A percentile compares a stretch with the other conserved stretches of the same genome.
These are phyloP conservation scores for Pipa parva DNA, from an alignment of 2,113 vertebrate genomes.

Conservation along the genomic window DNA sequence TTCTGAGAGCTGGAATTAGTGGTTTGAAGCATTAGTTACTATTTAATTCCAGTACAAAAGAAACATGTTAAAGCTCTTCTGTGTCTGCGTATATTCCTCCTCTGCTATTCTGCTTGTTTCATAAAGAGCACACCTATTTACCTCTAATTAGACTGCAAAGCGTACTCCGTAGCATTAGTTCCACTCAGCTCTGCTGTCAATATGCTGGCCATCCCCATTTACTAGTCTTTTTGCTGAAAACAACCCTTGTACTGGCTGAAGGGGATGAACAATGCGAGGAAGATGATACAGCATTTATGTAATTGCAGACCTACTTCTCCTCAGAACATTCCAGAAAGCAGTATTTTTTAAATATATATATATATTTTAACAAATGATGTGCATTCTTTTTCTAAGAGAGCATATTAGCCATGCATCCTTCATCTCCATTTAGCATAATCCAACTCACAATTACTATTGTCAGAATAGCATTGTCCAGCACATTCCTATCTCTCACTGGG, in stretches of 20 bases:
- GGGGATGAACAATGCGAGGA: constrained; percentile 44
- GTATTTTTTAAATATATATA: constrained; percentile 6
- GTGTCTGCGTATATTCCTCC: constrained; percentile 46
- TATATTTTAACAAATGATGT: constrained; percentile 38
- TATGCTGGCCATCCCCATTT: constrained; percentile 48
- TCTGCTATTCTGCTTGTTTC: constrained; percentile 47
- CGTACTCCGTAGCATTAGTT: constrained; percentile 53
- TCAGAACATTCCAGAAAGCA: constrained; percentile 33
- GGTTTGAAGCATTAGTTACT: constrained; percentile 43
- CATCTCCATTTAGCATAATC: constrained; percentile 31
- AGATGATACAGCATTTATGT: constrained; percentile 45
- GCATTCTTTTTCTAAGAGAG: constrained; percentile 41
- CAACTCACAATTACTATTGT: constrained; percentile 40
- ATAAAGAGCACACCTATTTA: constrained; percentile 59
- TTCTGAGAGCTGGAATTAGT: constrained; percentile 47
- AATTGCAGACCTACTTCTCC: constrained; percentile 39
- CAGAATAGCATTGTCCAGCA: constrained; percentile 30
- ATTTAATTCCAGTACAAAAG: constrained; percentile 55
- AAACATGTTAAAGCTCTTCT: constrained; percentile 49
- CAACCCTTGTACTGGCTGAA: background rate
- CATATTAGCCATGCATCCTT: constrained; percentile 25
- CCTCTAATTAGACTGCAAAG: constrained; percentile 62
- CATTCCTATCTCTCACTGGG: constrained; percentile 9
- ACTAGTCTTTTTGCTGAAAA: constrained; percentile 45
- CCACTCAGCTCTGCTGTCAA: constrained; percentile 50